phyloP scores from a whole-genome alignment of 2,113 vertebrate species.

The Pongo abelii region DNA sequence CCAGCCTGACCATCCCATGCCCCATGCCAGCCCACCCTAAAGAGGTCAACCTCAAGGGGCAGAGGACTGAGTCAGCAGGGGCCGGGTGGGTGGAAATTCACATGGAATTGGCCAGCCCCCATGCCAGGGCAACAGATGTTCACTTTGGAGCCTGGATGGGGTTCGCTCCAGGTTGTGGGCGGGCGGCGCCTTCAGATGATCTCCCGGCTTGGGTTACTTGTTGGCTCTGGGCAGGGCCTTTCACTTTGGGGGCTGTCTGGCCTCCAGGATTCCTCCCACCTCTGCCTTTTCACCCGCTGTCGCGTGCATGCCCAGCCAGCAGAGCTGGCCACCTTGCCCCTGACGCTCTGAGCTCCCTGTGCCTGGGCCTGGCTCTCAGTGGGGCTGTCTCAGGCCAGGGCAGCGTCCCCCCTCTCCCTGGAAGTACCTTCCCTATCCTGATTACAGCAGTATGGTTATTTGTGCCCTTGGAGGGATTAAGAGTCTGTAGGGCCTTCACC shows the following conservation, averaged over 20 bases:
- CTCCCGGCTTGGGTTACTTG: conserved; percentile 56
- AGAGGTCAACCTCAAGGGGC: not conserved
- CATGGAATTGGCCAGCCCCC: not conserved
- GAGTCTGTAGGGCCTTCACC: not conserved
- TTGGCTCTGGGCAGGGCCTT: conserved; percentile 55
- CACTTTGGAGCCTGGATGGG: conserved; percentile 30
- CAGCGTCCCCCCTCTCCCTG: not conserved
- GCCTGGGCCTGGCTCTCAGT: not conserved
- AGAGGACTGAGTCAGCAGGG: not conserved
- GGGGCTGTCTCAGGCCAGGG: not conserved
- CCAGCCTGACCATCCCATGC: not conserved
- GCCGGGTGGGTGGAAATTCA: not conserved
- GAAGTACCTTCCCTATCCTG: not conserved
- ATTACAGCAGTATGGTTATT: fast-evolving
- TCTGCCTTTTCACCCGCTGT: conserved; percentile 51
- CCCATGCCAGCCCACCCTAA: not conserved
- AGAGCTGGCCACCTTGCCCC: not conserved
- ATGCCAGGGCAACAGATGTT: conserved; percentile 69
- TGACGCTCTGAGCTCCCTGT: not conserved
- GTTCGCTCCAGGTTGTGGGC: conserved; percentile 64
- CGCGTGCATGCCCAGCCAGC: not conserved
- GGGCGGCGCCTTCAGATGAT: conserved; percentile 74
- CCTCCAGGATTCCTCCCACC: conserved; percentile 66
- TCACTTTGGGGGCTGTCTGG: conserved; percentile 59
- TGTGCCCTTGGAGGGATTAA: fast-evolving